A percentile compares a stretch with the other conserved stretches of the same genome.
Evolutionary conservation across 2,797 vertebrate species (phyloP).

Genomic region (Acipenser ruthenus): DNA sequence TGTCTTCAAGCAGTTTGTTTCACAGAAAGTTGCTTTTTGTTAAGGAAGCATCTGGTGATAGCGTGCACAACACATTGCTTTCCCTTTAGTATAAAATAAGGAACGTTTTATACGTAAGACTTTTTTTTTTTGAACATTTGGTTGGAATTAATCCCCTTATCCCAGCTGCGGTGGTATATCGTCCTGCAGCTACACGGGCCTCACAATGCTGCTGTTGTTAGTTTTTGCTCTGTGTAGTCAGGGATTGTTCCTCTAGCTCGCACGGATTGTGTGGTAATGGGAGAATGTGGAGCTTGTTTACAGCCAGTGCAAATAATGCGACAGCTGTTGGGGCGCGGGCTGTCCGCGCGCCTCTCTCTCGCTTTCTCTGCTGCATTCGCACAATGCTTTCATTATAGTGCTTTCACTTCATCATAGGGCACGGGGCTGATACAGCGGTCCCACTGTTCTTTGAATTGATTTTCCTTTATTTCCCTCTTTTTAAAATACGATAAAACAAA

Average conservation of each 20-base stretch:
- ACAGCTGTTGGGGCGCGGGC: slow-evolving; percentile 67
- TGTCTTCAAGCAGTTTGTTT: too few species aligned
- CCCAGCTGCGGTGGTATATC: slow-evolving; percentile 59
- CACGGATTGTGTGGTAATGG: slow-evolving; percentile 55
- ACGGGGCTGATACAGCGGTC: slow-evolving; percentile 46
- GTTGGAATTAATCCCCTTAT: background rate
- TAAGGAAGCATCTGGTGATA: background rate
- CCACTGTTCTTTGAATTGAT: slow-evolving; percentile 50
- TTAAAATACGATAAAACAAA: background rate
- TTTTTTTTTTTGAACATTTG: background rate
- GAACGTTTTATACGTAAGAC: background rate
- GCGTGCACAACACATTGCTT: background rate
- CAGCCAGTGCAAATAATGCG: slow-evolving; percentile 70
- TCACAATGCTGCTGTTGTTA: slow-evolving; percentile 72
- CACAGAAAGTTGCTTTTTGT: too few species aligned
- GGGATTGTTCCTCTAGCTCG: slow-evolving; percentile 61
- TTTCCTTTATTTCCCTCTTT: slow-evolving; percentile 18
- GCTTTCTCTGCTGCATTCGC: slow-evolving; percentile 34
- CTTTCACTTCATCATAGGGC: slow-evolving; percentile 24
- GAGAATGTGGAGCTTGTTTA: slow-evolving; percentile 61
- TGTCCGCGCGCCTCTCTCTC: slow-evolving; percentile 27
- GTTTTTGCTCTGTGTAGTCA: slow-evolving; percentile 60
- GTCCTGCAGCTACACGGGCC: slow-evolving; percentile 26
- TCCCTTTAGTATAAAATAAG: background rate
- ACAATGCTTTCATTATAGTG: slow-evolving; percentile 57